phyloP scores from a whole-genome alignment of 2,113 vertebrate species.

The Cynoglossus semilaevis region DNA sequence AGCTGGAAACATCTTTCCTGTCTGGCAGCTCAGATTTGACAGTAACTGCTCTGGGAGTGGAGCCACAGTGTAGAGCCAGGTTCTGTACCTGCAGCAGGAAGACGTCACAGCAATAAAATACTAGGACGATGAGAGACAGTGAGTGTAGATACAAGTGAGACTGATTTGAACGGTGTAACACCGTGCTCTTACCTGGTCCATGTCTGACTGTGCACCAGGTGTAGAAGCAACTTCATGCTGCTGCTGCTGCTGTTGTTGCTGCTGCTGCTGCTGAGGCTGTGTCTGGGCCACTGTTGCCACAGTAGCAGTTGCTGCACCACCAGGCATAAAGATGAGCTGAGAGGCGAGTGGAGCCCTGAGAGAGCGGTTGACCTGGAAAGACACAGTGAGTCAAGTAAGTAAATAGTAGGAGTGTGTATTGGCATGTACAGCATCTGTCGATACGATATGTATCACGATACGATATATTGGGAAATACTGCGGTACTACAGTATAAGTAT shows the following conservation, averaged over 20 bases:
- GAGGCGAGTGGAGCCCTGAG: slow-evolving; percentile 87
- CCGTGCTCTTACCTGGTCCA: slow-evolving; percentile 82
- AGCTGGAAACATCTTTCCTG: slow-evolving; percentile 77
- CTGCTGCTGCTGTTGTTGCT: slow-evolving; percentile 68
- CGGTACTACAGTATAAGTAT: too few species aligned
- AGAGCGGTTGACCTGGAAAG: slow-evolving; percentile 77
- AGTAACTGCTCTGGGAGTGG: slow-evolving; percentile 60
- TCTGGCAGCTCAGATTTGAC: slow-evolving; percentile 77
- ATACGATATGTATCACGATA: too few species aligned
- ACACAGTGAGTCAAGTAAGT: slow-evolving; percentile 45
- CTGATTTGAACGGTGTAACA: not conserved
- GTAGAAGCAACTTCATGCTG: slow-evolving; percentile 85
- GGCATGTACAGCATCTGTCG: too few species aligned
- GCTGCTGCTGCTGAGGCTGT: slow-evolving; percentile 79
- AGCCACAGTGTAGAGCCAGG: slow-evolving; percentile 73
- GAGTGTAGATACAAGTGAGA: too few species aligned
- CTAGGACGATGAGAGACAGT: not conserved
- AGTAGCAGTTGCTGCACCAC: slow-evolving; percentile 89
- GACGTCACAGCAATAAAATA: not conserved
- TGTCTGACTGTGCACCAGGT: slow-evolving; percentile 84
- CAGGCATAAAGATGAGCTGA: slow-evolving; percentile 98
- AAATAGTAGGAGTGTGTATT: too few species aligned
- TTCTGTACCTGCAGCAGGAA: slow-evolving; percentile 71
- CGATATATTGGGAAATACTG: too few species aligned
- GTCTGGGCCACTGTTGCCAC: slow-evolving; percentile 77